Conservation (phyloP, 2,888 invertebrate species). For the Priocnemis perturbator region DNA sequence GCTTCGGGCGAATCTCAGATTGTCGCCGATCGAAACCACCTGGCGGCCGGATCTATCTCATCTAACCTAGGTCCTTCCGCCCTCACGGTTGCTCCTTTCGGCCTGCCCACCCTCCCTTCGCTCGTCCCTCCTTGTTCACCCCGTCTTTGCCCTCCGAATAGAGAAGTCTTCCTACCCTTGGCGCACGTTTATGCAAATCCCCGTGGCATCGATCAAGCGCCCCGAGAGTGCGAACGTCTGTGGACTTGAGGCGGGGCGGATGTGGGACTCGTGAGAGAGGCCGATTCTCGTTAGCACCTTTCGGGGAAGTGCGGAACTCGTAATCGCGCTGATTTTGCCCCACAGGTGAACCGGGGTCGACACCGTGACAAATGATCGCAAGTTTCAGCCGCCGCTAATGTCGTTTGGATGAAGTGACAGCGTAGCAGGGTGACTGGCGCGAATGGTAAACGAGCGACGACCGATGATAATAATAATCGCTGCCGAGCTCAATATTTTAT, state of each 20-base stretch:
- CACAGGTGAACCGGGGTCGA: too few relatives aligned
- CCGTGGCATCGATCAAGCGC: constrained; percentile 29
- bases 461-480: too few relatives aligned
- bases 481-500: too few relatives aligned
- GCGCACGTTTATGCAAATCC: constrained; percentile 37
- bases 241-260: background rate
- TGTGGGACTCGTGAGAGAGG: background rate
- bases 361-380: too few relatives aligned
- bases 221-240: background rate
- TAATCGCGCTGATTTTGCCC: too few relatives aligned
- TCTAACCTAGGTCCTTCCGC: constrained; percentile 27
- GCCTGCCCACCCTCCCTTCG: constrained; percentile 11
- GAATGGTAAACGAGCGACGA: too few relatives aligned
- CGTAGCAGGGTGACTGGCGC: too few relatives aligned
- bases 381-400: too few relatives aligned
- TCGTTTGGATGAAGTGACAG: too few relatives aligned
- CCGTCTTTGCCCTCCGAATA: background rate
- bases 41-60: constrained; percentile 25
- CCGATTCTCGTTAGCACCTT: constrained; percentile 26
- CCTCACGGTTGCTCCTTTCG: constrained; percentile 17
- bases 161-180: constrained; percentile 7
- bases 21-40: constrained; percentile 29
- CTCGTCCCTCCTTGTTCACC: background rate
- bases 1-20: constrained; percentile 24
- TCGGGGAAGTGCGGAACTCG: too few relatives aligned